These are phyloP conservation scores for Acrocephalus arundinaceus DNA, from an alignment of 2,113 vertebrate species.

Conservation along the genomic window DNA sequence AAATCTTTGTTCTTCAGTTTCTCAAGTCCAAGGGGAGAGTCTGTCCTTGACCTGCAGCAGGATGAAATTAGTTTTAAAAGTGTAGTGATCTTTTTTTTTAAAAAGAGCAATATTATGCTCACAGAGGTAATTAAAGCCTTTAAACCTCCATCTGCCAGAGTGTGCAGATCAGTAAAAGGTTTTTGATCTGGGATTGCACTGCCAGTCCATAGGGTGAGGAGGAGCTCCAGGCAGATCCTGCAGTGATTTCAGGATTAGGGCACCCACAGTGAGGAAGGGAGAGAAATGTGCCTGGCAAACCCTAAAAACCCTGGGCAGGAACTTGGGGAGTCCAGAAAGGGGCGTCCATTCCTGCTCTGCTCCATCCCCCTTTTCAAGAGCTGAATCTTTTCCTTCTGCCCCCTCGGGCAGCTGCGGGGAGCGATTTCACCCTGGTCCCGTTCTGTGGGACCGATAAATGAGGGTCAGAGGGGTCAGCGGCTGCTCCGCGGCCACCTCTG, in stretches of 20 bases:
- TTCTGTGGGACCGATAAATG: rapidly evolving
- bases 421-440: rapidly evolving
- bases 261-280: rapidly evolving
- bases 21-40: too few relatives aligned
- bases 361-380: rapidly evolving
- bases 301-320: rapidly evolving
- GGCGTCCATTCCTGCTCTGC: neutral
- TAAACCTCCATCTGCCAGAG: rapidly evolving
- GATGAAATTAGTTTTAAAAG: neutral
- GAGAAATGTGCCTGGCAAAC: rapidly evolving
- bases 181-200: rapidly evolving
- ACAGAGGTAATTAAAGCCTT: neutral
- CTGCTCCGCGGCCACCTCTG: too few relatives aligned
- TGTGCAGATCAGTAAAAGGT: rapidly evolving
- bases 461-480: too few relatives aligned
- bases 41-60: rapidly evolving
- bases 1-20: neutral
- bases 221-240: neutral
- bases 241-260: rapidly evolving
- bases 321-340: rapidly evolving
- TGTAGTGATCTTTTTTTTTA: neutral
- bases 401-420: rapidly evolving
- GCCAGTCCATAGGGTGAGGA: rapidly evolving
- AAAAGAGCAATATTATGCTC: neutral
- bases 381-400: rapidly evolving